Evolutionary conservation across 2,113 vertebrate species (phyloP).

Genomic region (Zosterops japonicus): DNA sequence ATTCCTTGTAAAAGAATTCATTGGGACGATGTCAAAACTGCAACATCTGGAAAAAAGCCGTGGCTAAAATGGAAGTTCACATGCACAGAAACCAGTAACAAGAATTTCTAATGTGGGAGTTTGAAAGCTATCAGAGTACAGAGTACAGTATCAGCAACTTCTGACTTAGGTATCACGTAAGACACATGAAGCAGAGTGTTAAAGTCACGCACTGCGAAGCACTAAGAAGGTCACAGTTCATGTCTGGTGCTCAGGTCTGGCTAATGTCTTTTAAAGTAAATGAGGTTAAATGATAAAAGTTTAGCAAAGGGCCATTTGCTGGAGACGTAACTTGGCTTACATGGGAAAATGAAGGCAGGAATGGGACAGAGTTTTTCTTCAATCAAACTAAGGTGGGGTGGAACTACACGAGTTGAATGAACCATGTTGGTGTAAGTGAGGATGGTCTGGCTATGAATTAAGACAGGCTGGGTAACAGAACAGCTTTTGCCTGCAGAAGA

Average conservation of each 20-base stretch:
- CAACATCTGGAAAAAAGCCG: neutral
- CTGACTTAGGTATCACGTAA: neutral
- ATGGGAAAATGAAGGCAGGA: neutral
- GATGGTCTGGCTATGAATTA: neutral
- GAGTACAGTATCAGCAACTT: neutral
- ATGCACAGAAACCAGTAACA: neutral
- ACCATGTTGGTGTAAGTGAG: neutral
- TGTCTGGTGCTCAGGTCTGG: neutral
- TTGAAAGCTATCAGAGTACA: neutral
- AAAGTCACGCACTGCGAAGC: neutral
- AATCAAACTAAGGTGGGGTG: neutral
- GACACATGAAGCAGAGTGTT: neutral
- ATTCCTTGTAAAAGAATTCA: neutral
- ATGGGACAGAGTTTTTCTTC: neutral
- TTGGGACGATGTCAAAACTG: neutral
- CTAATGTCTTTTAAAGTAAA: neutral
- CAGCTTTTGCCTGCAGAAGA: neutral
- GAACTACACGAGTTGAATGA: rapidly evolving
- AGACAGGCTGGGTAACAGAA: neutral
- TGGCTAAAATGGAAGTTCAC: neutral
- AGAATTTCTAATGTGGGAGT: neutral
- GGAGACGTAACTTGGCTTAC: neutral
- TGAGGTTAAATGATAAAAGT: neutral
- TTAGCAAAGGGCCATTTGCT: neutral
- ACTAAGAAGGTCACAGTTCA: neutral